A percentile compares a stretch with the other conserved stretches of the same genome.
Evolutionary conservation across 2,888 invertebrate genomes (phyloP).

Genomic region (Caenorhabditis sinica): DNA sequence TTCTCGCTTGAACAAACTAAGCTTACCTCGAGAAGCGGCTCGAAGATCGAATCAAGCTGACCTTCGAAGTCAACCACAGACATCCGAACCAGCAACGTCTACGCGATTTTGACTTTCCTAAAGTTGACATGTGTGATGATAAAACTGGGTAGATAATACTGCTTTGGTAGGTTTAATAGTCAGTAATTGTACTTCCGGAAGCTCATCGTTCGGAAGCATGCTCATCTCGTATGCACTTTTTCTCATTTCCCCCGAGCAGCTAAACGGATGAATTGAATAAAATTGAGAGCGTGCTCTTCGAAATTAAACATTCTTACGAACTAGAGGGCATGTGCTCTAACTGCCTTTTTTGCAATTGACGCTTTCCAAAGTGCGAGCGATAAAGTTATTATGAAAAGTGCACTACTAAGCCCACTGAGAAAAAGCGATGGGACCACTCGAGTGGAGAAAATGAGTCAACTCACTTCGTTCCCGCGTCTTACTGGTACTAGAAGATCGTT

Average conservation of each 20-base stretch:
- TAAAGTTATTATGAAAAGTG: slow-evolving; percentile 43
- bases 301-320: slow-evolving; percentile 55
- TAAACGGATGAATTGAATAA: slow-evolving; percentile 18
- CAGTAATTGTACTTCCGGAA: not conserved
- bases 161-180: not conserved
- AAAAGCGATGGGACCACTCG: not conserved
- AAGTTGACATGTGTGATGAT: slow-evolving; percentile 1
- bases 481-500: slow-evolving; percentile 62
- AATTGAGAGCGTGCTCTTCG: slow-evolving; percentile 8
- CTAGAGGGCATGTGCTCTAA: slow-evolving; percentile 31
- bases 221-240: slow-evolving; percentile 37
- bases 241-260: not conserved
- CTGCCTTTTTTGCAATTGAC: slow-evolving; percentile 9
- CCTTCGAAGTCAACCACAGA: slow-evolving; percentile 63
- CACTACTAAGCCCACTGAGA: not conserved
- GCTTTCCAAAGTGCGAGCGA: not conserved
- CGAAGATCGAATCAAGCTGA: slow-evolving; percentile 59
- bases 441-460: slow-evolving; percentile 25
- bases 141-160: no score
- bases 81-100: slow-evolving; percentile 68
- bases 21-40: slow-evolving; percentile 54
- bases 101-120: slow-evolving; percentile 61
- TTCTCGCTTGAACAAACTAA: slow-evolving; percentile 7
- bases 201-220: slow-evolving; percentile 3
- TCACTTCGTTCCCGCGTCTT: slow-evolving; percentile 62